Conservation (phyloP, 2,113 vertebrate genomes). For the Myotis yumanensis region DNA sequence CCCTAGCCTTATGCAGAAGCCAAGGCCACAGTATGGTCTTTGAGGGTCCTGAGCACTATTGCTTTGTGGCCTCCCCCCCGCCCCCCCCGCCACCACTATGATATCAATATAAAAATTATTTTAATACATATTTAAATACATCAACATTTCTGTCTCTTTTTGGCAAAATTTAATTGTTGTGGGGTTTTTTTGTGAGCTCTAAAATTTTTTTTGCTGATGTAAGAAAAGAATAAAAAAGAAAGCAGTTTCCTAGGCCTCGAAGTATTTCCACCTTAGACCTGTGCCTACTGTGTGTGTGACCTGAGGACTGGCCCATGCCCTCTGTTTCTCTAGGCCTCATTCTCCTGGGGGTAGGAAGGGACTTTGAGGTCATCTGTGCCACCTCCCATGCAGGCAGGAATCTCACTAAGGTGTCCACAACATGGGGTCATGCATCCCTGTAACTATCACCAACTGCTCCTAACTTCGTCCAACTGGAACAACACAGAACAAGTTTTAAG, state of each 20-base stretch:
- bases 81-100: background rate
- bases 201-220: background rate
- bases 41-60: background rate
- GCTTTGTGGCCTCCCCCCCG: background rate
- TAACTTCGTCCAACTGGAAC: background rate
- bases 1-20: accelerated
- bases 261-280: background rate
- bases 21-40: background rate
- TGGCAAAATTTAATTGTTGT: background rate
- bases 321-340: background rate
- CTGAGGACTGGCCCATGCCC: too few species aligned
- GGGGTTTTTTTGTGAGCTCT: background rate
- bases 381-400: background rate
- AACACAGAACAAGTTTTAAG: background rate
- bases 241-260: background rate
- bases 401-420: background rate
- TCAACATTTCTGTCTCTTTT: background rate
- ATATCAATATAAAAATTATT: background rate
- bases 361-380: background rate
- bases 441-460: background rate
- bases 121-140: background rate
- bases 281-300: background rate
- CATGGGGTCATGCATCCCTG: background rate
- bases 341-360: background rate
- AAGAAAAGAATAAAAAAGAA: background rate